Percentiles rank a stretch among this genome's conserved stretches.
Conservation (phyloP, 1,140 invertebrate species). For the Plodia interpunctella region DNA sequence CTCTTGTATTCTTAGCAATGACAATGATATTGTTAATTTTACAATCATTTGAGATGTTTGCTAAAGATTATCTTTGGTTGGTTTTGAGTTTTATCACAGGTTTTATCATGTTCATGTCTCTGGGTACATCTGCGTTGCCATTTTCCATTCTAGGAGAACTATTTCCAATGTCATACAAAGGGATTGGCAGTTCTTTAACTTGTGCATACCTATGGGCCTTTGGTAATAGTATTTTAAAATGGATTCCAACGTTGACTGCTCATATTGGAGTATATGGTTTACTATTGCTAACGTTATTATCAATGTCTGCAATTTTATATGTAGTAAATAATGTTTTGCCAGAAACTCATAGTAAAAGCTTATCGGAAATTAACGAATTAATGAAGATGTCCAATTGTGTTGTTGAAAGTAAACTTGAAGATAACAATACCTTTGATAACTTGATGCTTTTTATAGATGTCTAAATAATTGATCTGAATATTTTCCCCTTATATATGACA, state of each 20-base stretch:
- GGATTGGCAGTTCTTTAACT: constrained; percentile 22
- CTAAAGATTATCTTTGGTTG: constrained; percentile 23
- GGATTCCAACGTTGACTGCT: constrained; percentile 6
- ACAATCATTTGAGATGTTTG: constrained; percentile 20
- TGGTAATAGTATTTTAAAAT: constrained; percentile 20
- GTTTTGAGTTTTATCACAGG: constrained; percentile 19
- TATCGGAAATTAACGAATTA: constrained; percentile 18
- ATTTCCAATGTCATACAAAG: constrained; percentile 26
- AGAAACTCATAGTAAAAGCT: constrained; percentile 18
- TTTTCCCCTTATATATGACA: too few relatives aligned
- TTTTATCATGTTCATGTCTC: constrained; percentile 27
- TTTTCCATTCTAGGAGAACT: constrained; percentile 24
- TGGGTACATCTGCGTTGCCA: constrained; percentile 22
- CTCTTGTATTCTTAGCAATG: constrained; percentile 18
- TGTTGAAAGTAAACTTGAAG: background rate
- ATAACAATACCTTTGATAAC: constrained; percentile 8
- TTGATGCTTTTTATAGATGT: constrained; percentile 5
- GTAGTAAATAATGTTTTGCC: constrained; percentile 20
- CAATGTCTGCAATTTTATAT: constrained; percentile 19
- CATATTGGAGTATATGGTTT: constrained; percentile 14
- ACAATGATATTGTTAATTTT: constrained; percentile 15
- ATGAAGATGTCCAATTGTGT: constrained; percentile 11
- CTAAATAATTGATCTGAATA: background rate
- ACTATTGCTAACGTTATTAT: constrained; percentile 3
- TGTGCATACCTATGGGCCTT: constrained; percentile 26